Base-by-base conservation (phyloP, 2,113 vertebrate genomes). In the Centrocercus urophasianus region DNA sequence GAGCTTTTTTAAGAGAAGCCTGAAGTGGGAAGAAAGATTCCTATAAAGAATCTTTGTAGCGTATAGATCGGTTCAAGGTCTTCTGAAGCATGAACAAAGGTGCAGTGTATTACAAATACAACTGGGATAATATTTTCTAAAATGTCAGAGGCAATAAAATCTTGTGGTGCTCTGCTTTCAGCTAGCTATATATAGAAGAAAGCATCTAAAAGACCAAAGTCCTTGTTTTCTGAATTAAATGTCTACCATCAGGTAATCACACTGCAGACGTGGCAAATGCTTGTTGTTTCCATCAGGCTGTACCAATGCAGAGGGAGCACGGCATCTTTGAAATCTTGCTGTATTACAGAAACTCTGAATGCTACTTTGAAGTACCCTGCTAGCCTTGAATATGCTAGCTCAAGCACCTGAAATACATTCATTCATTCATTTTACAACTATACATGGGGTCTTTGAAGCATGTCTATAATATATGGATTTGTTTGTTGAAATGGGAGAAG, bases 21-120 rank as follows among this genome's bases (percentile, higher is more conserved):
- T 79, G 73, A 87, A 95, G 86, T 20, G n/a, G 61, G n/a, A 88
- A 83, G 71, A 45, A 95, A 90, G 82, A 71, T 40, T 86, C 74
- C 79, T 57, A 25, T 8, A 67, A 81, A 61, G 40, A 89, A 57
- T 77, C 64, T 71, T 86, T 1, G 9, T 61, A 84, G 48, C 7
- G 2, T 14, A 27, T 30, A 78, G 43, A 83, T 63, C 40, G 65
- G n/a, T 34, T 81, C 17, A 57, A 86, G 65, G 90, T 59, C 43
- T 91, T 86, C 65, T 54, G 57, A 84, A 22, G 45, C 32, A 69
- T 19, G 38, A 90, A 86, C 54, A 92, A 88, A 91, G 43, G 32
- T 38, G 66, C 30, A 59, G 47, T 67, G 75, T 86, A 72, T 56
- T 64, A 69, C 61, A 83, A 88, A 90, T 45, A 66, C 73, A 91